Conservation (phyloP, 2,113 vertebrate species). For the Odocoileus hemionus region DNA sequence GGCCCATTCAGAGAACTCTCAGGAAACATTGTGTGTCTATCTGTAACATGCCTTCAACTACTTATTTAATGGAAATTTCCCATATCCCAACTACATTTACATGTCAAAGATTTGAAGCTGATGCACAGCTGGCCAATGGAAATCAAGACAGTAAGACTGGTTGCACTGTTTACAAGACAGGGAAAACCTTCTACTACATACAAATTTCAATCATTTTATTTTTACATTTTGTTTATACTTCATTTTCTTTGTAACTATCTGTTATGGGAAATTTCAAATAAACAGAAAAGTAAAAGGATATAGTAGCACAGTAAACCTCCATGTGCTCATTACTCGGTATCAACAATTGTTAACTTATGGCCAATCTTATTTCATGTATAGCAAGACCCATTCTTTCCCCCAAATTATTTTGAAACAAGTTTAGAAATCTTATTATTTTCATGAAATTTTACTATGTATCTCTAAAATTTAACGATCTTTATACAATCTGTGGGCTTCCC, state of each 20-base stretch:
- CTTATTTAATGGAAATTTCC: not conserved
- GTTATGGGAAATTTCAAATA: not conserved
- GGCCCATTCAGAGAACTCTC: not conserved
- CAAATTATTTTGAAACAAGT: not conserved
- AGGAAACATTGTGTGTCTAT: not conserved
- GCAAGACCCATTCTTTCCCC: not conserved
- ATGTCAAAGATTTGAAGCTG: not conserved
- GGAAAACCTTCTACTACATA: not conserved
- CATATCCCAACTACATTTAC: not conserved
- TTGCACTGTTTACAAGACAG: not conserved
- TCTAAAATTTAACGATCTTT: not conserved
- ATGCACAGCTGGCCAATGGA: not conserved
- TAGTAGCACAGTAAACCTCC: not conserved
- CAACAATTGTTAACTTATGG: not conserved
- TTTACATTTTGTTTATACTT: not conserved
- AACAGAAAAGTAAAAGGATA: not conserved
- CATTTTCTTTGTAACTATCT: not conserved
- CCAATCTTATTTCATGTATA: not conserved
- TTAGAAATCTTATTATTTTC: not conserved
- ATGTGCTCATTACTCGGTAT: not conserved
- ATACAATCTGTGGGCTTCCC: not conserved
- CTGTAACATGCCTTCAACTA: not conserved
- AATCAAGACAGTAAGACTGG: not conserved
- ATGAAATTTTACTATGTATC: not conserved
- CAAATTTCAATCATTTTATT: not conserved